Base-by-base conservation (phyloP, 2,797 vertebrate species). In the Cetoscarus ocellatus region DNA sequence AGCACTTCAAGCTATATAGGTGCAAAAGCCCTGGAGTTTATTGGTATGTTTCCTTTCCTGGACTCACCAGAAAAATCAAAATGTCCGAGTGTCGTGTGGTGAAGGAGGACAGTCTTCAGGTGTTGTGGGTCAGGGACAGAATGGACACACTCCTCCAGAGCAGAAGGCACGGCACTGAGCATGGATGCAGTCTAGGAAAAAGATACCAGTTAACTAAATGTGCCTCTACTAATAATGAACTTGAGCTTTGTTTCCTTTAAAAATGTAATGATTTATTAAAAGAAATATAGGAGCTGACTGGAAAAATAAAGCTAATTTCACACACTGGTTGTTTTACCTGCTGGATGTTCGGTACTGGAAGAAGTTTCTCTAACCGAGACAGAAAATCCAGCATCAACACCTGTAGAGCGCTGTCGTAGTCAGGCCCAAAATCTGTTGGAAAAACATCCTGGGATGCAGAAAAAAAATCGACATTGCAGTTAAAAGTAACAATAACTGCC, bases 311-410 rank as follows among this genome's bases (percentile, higher is more conserved):
- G 0, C 5, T 2, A 1, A 42, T 42, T 55, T 59, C 1, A 36
- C n/a, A 19, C 6, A n/a, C 15, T 38, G 8, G 54, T 55, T 59
- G 3, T 1, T 1, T 9, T 86, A 96, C 95, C 95, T 95, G 91
- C 71, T 94, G 90, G 58, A 92, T 70, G 49, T 92, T 82, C 34
- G 91, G 90, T 0, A 89, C 17, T 0, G 94, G 94, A n/a, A 96
- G 70, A 54, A 94, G 80, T 82, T 88, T 94, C 75, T 95, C 94
- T 67, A 96, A 70, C 45, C 91, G 89, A 84, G 90, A 90, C 58
- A 96, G 70, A 50, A 95, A 95, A 58, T 96, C 95, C 70, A 94
- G 85, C 78, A 96, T 91, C 0, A 96, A 84, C 72, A 94, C 92
- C 83, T 96, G 94, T 12, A 96, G 86, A 51, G 93, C 94, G 35